Base-by-base conservation (phyloP, 2,113 vertebrate genomes). In the Anseranas semipalmata region DNA sequence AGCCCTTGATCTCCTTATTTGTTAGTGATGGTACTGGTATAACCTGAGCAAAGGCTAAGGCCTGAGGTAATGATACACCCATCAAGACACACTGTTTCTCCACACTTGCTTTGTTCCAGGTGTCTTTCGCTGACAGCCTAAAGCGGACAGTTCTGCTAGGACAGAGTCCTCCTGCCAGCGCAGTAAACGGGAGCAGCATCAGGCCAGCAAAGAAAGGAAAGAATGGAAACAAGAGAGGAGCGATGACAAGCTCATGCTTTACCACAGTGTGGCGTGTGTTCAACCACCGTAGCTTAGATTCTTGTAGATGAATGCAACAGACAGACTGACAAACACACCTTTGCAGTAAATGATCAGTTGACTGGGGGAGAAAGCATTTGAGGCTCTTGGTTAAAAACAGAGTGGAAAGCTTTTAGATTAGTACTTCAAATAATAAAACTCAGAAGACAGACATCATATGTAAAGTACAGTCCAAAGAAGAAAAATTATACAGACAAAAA, bases 81-180 rank as follows among this genome's bases (percentile, higher is more conserved):
- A 59, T 18, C 63, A 58, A 75, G 19, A 46, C 62, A 1, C 7
- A 17, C 24, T 46, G 5, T 1, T 79, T 50, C 65, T 68, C 58
- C 67, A 72, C 7, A 7, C 12, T 58, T 3, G 0, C 24, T 45
- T 20, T n/a, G 43, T 39, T 32, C 14, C 0, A 0, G 15, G 7
- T 32, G 25, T 32, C 22, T 77, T 83, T 45, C 12, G 27, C 39
- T 70, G 76, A 45, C 41, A 27, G 46, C 35, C 35, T 55, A 0
- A 53, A 71, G n/a, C 2, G 12, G 9, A 32, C 32, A 19, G 14
- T 50, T 86, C n/a, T 84, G 25, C 6, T 12, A 46, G 43, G 27
- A 27, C 35, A 63, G 27, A 74, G n/a, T 39, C 15, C 18, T 67
- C 10, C 28, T 67, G 48, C 10, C 35, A 90, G n/a, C 7, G 16